These are phyloP conservation scores for Gyps fulvus DNA, from an alignment of 2,113 vertebrate species.

Conservation along the genomic window DNA sequence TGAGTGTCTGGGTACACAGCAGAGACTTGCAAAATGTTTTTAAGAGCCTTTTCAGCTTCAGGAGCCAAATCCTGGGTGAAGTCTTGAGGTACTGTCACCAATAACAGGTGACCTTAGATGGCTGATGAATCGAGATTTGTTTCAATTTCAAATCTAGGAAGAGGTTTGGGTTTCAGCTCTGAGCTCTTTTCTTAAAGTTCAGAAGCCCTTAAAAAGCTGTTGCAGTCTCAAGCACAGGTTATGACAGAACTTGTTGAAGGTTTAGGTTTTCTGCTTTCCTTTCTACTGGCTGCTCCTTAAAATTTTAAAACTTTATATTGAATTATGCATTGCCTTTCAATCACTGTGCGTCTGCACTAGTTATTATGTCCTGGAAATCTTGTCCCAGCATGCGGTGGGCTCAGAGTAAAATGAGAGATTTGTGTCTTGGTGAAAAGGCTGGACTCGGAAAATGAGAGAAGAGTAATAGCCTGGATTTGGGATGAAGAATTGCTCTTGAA, in stretches of 20 bases:
- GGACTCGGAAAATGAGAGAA: not conserved
- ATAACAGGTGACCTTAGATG: not conserved
- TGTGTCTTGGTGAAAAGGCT: not conserved
- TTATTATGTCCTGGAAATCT: not conserved
- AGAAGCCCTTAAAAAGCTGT: not conserved
- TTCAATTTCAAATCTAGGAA: not conserved
- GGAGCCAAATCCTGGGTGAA: not conserved
- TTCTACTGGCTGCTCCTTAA: constrained; percentile 1
- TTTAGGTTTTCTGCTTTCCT: not conserved
- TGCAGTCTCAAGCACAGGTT: not conserved
- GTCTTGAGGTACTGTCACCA: not conserved
- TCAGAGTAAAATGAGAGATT: not conserved
- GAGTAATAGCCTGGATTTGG: not conserved
- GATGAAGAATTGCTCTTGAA: not conserved
- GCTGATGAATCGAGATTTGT: not conserved
- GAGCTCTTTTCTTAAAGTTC: not conserved
- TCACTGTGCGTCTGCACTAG: not conserved
- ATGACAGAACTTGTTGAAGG: not conserved
- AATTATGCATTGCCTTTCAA: constrained; percentile 27
- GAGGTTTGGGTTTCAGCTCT: not conserved
- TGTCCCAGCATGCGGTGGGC: not conserved
- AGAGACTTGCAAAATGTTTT: not conserved
- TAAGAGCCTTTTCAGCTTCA: not conserved
- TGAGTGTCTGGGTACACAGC: not conserved
- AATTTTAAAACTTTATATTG: not conserved